A percentile compares a stretch with the other conserved stretches of the same genome.
Conservation (phyloP, 2,113 vertebrate genomes). For the Psammodynastes pulverulentus region DNA sequence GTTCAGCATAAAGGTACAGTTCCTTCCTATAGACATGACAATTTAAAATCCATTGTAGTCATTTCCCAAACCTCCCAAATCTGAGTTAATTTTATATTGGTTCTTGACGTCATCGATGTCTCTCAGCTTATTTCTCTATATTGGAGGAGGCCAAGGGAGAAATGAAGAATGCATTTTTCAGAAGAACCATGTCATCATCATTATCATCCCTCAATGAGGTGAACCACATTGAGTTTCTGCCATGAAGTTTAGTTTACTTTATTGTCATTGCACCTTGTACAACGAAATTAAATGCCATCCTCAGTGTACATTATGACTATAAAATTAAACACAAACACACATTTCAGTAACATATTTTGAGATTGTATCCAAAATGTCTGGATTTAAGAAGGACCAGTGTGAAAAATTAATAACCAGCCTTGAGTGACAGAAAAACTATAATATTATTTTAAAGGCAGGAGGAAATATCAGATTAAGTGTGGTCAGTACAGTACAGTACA, state of each 20-base stretch:
- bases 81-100: background rate
- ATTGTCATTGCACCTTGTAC: too few relatives aligned
- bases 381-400: background rate
- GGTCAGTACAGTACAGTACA: accelerated
- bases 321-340: too few relatives aligned
- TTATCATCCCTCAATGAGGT: too few relatives aligned
- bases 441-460: background rate
- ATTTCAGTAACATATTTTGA: background rate
- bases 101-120: background rate
- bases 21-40: background rate
- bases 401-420: background rate
- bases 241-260: too few relatives aligned
- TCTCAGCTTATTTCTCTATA: background rate
- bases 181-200: background rate
- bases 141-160: background rate
- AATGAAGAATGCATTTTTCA: background rate
- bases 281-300: too few relatives aligned
- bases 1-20: background rate
- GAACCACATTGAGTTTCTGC: too few relatives aligned
- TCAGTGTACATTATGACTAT: too few relatives aligned
- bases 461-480: background rate
- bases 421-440: background rate
- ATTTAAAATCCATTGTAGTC: background rate
- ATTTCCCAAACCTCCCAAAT: background rate
- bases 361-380: background rate